A percentile compares a stretch with the other conserved stretches of the same genome.
These are phyloP conservation scores for Vidua macroura DNA, from an alignment of 2,113 vertebrate species.

Conservation along the genomic window DNA sequence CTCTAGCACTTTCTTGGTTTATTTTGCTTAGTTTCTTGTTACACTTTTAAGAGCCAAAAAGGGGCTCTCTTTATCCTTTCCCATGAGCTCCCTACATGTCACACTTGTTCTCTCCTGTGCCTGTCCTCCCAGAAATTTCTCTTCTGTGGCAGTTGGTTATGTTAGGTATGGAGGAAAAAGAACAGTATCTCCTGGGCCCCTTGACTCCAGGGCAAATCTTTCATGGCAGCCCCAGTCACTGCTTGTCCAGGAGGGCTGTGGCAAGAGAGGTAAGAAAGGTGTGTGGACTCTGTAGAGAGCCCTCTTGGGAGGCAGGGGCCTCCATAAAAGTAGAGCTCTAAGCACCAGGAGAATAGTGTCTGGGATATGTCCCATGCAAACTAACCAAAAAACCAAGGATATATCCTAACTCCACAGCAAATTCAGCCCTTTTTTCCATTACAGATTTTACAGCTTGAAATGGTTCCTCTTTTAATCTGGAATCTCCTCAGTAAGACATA, in stretches of 20 bases:
- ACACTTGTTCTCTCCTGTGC: background rate
- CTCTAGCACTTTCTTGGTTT: background rate
- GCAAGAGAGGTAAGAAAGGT: background rate
- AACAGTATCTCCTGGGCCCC: background rate
- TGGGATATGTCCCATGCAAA: background rate
- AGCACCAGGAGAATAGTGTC: background rate
- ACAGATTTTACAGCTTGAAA: background rate
- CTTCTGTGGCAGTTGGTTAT: accelerated
- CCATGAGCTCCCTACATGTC: background rate
- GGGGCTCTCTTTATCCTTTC: background rate
- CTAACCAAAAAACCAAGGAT: background rate
- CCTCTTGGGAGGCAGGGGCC: background rate
- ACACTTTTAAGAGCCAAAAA: background rate
- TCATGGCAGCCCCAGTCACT: background rate
- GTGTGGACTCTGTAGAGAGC: background rate
- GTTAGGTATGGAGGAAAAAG: background rate
- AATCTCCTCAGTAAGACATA: background rate
- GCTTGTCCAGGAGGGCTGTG: background rate
- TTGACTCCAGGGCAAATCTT: background rate
- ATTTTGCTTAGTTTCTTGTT: constrained; percentile 11
- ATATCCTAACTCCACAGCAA: background rate
- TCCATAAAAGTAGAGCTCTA: background rate
- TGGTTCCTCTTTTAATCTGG: background rate
- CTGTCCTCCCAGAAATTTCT: background rate
- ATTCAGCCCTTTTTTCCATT: background rate